These are phyloP conservation scores for Leucania comma DNA, from an alignment of 2,888 invertebrate genomes.

Conservation along the genomic window DNA sequence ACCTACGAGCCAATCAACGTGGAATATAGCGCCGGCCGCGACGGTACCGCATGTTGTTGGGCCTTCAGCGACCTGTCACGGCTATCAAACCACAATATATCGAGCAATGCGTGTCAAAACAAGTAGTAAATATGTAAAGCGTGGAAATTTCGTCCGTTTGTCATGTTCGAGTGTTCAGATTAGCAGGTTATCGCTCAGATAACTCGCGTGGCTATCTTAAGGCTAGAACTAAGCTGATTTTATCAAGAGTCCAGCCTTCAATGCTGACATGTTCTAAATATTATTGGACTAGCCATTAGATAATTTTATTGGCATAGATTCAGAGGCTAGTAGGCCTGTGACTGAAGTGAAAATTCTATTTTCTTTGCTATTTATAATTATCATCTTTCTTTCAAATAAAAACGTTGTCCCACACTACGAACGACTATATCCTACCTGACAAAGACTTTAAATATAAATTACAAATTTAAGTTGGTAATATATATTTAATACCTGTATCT, in stretches of 20 bases:
- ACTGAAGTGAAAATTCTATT: background rate
- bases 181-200: conserved; percentile 26
- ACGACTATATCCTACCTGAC: too few species aligned
- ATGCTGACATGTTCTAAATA: background rate
- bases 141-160: background rate
- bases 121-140: conserved; percentile 26
- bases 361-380: too few species aligned
- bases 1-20: background rate
- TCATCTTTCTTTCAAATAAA: too few species aligned
- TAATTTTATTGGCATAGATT: background rate
- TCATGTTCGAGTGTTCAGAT: conserved; percentile 6
- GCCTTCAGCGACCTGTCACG: conserved; percentile 28
- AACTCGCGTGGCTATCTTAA: conserved; percentile 9
- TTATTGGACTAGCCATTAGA: background rate
- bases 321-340: background rate
- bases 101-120: conserved; percentile 14
- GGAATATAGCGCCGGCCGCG: background rate
- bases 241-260: conserved; percentile 3
- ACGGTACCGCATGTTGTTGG: conserved; percentile 11
- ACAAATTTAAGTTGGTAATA: too few species aligned
- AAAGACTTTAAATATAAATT: too few species aligned
- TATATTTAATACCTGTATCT: too few species aligned
- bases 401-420: too few species aligned
- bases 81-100: conserved; percentile 15
- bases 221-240: background rate